These are phyloP conservation scores for Enteromius anoplus DNA, from an alignment of 2,797 vertebrate species.

Conservation along the genomic window DNA sequence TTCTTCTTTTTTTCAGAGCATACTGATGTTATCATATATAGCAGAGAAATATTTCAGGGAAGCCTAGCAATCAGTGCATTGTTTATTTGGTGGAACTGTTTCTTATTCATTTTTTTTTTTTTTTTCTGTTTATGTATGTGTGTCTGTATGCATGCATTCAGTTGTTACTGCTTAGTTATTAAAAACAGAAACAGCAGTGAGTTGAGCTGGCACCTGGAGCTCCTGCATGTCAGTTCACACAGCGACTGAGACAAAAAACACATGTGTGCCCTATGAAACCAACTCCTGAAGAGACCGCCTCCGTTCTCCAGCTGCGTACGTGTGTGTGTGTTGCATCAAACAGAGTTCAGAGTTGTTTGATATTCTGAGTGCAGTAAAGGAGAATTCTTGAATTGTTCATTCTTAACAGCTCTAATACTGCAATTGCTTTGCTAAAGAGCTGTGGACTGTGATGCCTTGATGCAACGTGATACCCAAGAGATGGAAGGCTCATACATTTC, in stretches of 20 bases:
- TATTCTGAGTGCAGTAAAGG: background rate
- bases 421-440: background rate
- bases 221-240: conserved; percentile 7
- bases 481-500: background rate
- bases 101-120: no score
- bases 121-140: no score
- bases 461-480: background rate
- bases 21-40: background rate
- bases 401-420: background rate
- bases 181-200: background rate
- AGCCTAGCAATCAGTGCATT: no score
- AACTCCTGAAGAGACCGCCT: background rate
- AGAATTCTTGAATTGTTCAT: background rate
- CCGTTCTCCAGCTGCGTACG: background rate
- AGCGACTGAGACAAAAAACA: background rate
- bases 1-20: no score
- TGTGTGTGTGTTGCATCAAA: background rate
- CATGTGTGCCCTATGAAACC: background rate
- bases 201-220: background rate
- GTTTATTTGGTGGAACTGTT: no score
- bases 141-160: no score
- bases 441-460: background rate
- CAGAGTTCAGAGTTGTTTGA: background rate
- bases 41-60: background rate
- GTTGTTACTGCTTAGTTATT: no score